Conservation (phyloP, 2,797 vertebrate species). For the Parauchenoglanis punctatus region DNA sequence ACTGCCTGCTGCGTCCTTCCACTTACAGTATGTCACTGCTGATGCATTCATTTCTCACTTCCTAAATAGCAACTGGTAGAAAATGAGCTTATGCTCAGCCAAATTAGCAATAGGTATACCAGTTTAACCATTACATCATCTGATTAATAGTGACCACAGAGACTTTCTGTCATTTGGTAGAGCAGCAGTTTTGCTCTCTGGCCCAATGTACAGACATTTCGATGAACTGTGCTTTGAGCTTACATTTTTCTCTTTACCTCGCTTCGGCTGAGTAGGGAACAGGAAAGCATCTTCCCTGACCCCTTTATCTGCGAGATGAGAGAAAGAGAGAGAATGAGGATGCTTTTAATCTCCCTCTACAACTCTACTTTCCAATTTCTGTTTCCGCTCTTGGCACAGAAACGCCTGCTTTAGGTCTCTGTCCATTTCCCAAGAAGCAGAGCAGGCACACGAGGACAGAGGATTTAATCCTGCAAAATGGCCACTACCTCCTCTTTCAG, state of each 20-base stretch:
- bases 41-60: constrained; percentile 1
- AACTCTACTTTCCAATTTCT: constrained; percentile 52
- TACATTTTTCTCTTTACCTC: constrained; percentile 9
- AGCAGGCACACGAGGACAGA: constrained; percentile 1
- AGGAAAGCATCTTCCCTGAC: constrained; percentile 19
- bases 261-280: neutral
- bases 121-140: neutral
- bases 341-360: constrained; percentile 33
- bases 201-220: neutral
- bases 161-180: neutral
- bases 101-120: neutral
- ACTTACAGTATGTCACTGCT: constrained; percentile 19
- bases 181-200: constrained; percentile 4
- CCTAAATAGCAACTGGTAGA: neutral
- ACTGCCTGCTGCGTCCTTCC: constrained; percentile 9
- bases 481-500: constrained; percentile 35
- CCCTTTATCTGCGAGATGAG: constrained; percentile 17
- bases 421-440: constrained; percentile 22
- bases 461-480: constrained; percentile 42
- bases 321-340: neutral
- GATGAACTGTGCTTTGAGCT: neutral
- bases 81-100: neutral
- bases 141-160: neutral
- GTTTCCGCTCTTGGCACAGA: constrained; percentile 43
- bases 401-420: constrained; percentile 30